Conservation (phyloP, 2,888 invertebrate species). For the Geophilus truncorum region DNA sequence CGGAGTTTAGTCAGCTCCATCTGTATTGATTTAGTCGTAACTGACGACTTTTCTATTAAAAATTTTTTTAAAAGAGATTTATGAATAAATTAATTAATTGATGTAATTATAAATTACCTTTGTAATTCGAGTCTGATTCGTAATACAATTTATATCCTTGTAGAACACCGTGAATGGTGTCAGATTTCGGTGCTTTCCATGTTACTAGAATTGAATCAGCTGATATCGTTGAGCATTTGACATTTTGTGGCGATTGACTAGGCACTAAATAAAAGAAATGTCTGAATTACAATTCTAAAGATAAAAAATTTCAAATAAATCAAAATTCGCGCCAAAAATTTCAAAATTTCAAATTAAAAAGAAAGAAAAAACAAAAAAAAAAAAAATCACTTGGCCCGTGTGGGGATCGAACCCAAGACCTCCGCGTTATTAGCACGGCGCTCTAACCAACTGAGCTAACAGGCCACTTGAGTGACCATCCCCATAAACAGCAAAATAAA, state of each 20-base stretch:
- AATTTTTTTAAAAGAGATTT: background rate
- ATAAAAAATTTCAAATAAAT: background rate
- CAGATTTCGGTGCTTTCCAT: conserved; percentile 50
- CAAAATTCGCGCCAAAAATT: no score
- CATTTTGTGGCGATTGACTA: conserved; percentile 49
- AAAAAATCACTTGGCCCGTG: background rate
- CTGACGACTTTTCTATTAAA: background rate
- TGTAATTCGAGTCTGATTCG: conserved; percentile 43
- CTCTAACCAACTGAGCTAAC: conserved; percentile 20
- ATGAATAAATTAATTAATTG: background rate
- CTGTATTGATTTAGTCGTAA: background rate
- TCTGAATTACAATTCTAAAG: background rate
- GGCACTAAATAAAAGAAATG: conserved; percentile 46
- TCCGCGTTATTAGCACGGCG: background rate
- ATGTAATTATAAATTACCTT: conserved; percentile 36
- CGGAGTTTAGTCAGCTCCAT: background rate
- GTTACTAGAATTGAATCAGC: conserved; percentile 49
- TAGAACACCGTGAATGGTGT: conserved; percentile 51
- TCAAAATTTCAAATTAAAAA: background rate
- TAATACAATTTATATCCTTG: conserved; percentile 72
- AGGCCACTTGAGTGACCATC: background rate
- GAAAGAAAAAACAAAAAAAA: background rate
- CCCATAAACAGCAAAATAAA: no score
- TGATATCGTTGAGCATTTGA: conserved; percentile 48
- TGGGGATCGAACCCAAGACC: background rate